A percentile compares a stretch with the other conserved stretches of the same genome.
Evolutionary conservation across 2,797 vertebrate genomes (phyloP).

Genomic region (Buceros bicornis): DNA sequence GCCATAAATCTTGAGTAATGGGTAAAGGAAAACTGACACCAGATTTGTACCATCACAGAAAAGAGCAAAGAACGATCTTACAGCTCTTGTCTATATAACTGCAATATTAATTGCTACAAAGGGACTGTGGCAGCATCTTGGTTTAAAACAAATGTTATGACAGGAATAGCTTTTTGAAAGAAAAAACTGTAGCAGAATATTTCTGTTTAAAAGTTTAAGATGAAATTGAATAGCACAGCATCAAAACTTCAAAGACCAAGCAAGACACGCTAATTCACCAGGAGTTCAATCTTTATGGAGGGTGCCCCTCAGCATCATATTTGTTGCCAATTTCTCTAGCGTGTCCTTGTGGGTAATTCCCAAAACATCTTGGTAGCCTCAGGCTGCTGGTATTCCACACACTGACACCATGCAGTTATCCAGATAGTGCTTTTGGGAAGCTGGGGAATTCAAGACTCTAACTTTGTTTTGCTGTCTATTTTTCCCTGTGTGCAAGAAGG

Average conservation of each 20-base stretch:
- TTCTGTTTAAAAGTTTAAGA: not conserved
- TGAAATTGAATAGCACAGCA: fast-evolving
- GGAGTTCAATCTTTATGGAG: not conserved
- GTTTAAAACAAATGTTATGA: not conserved
- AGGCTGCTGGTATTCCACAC: not conserved
- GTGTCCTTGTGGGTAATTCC: not conserved
- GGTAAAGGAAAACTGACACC: not conserved
- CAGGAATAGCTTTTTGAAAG: not conserved
- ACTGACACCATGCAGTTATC: not conserved
- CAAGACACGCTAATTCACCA: not conserved
- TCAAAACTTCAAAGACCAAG: not conserved
- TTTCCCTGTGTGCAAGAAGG: not conserved
- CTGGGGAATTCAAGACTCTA: not conserved
- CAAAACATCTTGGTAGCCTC: not conserved
- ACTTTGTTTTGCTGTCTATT: not conserved
- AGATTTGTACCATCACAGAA: not conserved
- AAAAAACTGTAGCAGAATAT: not conserved
- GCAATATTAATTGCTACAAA: not conserved
- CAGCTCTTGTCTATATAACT: not conserved
- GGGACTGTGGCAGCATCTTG: not conserved
- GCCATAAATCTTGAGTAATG: not conserved
- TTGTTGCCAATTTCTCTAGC: not conserved
- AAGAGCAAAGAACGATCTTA: not conserved
- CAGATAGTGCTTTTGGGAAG: not conserved
- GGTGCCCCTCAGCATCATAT: not conserved